Base-by-base conservation (phyloP, 1,140 invertebrate species). In the Drosophila bocqueti region DNA sequence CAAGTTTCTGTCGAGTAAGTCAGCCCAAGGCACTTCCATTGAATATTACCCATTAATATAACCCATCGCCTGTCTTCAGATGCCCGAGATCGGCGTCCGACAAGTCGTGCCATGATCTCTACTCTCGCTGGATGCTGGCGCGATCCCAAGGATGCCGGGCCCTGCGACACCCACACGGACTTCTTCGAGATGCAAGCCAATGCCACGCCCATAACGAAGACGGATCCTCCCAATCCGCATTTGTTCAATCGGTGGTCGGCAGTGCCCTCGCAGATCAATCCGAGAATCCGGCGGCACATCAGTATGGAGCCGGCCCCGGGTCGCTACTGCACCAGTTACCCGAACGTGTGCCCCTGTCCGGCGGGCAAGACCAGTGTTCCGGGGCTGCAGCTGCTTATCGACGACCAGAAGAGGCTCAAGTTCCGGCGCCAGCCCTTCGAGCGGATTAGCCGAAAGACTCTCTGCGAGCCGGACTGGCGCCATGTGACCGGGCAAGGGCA, bases 1-100 rank as follows among this genome's bases (percentile, higher is more conserved):
- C 16, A 72, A 89, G 6, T 92, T 92, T 24, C 31, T 92, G 7
- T 77, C 86, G 29, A 92, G 91, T 92, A 69, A 81, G 85, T 50
- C 4, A 47, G 1, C 21, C 13, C 21, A 47, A 29, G 9, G 26
- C 8, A 26, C 4, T 29, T 26, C 3, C 10, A 4, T 52, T 1
- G 0, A 26, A 26, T 1, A 11, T 36, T 36, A 11, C 6, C 2
- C 4, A 10, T 43, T 18, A 4, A 18, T n/a, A 15, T n/a, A 2
- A 1, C 8, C 18, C 54, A 1, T 16, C 15, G 13, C 4, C 10
- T 47, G 24, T 4, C 24, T n/a, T 18, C 3, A 92, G 91, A 92
- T 90, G 91, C 91, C 1, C 83, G 91, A 0, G 78, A 90, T 10
- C 82, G 52, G 15, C 79, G 78, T 0, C 69, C 87, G 0, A 74